Evolutionary conservation across 2,113 vertebrate genomes (phyloP).

Genomic region (Lasiurus borealis): DNA sequence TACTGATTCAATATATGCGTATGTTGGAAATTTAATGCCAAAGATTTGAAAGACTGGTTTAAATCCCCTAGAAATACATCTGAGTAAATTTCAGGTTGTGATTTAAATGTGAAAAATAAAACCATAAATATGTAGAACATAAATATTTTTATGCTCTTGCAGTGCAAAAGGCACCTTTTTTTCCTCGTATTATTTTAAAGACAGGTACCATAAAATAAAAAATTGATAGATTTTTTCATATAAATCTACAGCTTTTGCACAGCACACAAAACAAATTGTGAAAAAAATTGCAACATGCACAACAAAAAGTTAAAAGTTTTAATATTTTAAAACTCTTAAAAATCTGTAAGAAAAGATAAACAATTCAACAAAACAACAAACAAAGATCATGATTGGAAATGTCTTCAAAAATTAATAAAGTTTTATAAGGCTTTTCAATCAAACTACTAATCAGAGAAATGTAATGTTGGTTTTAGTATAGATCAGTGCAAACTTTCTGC

Average conservation of each 20-base stretch:
- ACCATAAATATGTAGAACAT: background rate
- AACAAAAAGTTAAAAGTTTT: background rate
- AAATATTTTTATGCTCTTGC: slow-evolving; percentile 14
- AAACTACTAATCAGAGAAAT: slow-evolving; percentile 35
- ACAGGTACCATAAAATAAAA: background rate
- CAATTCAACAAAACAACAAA: slow-evolving; percentile 23
- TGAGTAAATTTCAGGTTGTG: slow-evolving; percentile 23
- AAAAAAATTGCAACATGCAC: background rate
- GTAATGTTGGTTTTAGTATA: background rate
- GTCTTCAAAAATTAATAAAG: slow-evolving; percentile 28
- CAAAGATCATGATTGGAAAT: slow-evolving; percentile 2
- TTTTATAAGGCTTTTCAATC: slow-evolving; percentile 40
- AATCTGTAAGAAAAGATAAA: background rate
- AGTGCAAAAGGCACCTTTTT: background rate
- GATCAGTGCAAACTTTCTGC: background rate
- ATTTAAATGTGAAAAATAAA: slow-evolving; percentile 57
- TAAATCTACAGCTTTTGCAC: slow-evolving; percentile 32
- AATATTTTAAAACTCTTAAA: slow-evolving; percentile 31
- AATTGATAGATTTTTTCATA: background rate
- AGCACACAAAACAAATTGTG: slow-evolving; percentile 2
- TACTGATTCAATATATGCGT: background rate
- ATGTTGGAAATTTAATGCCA: background rate
- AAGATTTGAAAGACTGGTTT: slow-evolving; percentile 13
- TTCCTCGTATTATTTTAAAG: slow-evolving; percentile 20
- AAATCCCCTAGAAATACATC: background rate